A percentile compares a stretch with the other conserved stretches of the same genome.
Evolutionary conservation across 2,888 invertebrate genomes (phyloP).

Genomic region (Chrysodeixis includens): DNA sequence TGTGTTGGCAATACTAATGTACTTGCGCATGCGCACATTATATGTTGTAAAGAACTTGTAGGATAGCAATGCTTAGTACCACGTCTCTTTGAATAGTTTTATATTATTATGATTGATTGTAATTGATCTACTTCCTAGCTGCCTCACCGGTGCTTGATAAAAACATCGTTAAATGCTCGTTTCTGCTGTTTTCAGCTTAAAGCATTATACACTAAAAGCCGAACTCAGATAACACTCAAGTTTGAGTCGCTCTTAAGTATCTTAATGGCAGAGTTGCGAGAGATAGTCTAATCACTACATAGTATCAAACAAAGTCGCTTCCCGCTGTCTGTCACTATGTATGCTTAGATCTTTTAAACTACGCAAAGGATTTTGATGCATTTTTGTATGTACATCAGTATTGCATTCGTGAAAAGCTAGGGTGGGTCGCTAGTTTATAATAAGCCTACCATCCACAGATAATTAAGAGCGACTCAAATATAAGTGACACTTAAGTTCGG

Average conservation of each 20-base stretch:
- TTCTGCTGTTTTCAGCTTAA: background rate
- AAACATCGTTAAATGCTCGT: background rate
- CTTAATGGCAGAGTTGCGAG: too few relatives aligned
- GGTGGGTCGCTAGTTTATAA: too few relatives aligned
- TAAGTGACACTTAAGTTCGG: background rate
- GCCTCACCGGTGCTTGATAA: background rate
- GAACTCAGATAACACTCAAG: background rate
- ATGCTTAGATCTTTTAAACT: too few relatives aligned
- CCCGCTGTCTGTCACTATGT: too few relatives aligned
- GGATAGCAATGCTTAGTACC: conserved; percentile 22
- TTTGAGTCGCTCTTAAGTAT: background rate
- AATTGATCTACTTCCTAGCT: background rate
- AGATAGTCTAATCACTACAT: too few relatives aligned
- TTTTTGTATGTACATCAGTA: too few relatives aligned
- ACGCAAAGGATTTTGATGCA: too few relatives aligned
- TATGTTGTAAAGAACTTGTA: conserved; percentile 31
- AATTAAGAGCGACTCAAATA: background rate
- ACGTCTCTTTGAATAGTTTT: conserved; percentile 3
- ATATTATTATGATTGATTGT: background rate
- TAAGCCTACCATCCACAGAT: too few relatives aligned
- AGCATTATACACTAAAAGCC: background rate
- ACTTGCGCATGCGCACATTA: conserved; percentile 19
- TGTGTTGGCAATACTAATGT: conserved; percentile 19
- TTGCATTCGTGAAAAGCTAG: too few relatives aligned
- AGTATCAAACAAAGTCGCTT: too few relatives aligned